Percentiles rank a stretch among this genome's conserved stretches.
Evolutionary conservation across 2,113 vertebrate species (phyloP).

Genomic region (Oreotrochilus melanogaster): DNA sequence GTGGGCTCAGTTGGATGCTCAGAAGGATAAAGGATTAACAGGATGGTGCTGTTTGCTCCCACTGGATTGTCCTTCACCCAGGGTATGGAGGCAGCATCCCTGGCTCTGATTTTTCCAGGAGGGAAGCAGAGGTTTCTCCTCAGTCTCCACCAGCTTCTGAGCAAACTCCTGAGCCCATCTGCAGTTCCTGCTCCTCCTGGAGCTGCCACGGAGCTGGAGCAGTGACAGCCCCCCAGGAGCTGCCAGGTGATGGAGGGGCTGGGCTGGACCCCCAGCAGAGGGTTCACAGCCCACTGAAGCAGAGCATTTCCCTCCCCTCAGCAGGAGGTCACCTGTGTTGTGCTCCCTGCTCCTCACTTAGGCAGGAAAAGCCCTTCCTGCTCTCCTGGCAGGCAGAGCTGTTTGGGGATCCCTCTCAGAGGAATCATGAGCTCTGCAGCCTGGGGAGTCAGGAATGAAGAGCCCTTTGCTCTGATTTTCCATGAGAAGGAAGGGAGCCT

Average conservation of each 20-base stretch:
- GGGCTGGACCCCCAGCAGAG: background rate
- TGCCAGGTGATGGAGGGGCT: too few relatives aligned
- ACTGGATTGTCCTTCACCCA: background rate
- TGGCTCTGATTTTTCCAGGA: background rate
- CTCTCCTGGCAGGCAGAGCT: background rate
- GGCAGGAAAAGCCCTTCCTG: background rate
- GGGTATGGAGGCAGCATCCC: background rate
- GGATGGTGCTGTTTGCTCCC: background rate
- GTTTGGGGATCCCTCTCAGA: too few relatives aligned
- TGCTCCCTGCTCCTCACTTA: background rate
- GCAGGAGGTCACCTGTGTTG: background rate
- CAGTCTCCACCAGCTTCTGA: accelerated
- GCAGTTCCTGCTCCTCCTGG: background rate
- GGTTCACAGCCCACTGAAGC: too few relatives aligned
- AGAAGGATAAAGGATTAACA: too few relatives aligned
- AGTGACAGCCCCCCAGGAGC: background rate
- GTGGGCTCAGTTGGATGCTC: accelerated
- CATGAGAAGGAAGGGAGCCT: constrained; percentile 7
- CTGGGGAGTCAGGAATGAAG: background rate
- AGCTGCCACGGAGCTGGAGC: background rate
- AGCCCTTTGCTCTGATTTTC: background rate
- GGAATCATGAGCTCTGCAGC: background rate
- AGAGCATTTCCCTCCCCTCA: accelerated
- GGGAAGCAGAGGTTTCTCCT: background rate
- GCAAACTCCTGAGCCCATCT: background rate